These are phyloP conservation scores for Trematomus bernacchii DNA, from an alignment of 2,797 vertebrate genomes.

Conservation along the genomic window DNA sequence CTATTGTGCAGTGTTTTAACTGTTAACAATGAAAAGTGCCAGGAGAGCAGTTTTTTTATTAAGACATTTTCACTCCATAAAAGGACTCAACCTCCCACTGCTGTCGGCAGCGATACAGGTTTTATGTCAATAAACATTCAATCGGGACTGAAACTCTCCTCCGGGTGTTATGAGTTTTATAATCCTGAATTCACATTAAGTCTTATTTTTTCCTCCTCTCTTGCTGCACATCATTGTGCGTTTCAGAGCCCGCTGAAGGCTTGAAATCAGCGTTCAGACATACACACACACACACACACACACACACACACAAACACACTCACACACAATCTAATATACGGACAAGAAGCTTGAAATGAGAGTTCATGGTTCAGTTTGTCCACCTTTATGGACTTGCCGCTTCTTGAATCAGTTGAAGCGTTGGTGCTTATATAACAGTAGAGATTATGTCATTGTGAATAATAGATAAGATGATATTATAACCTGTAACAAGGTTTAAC, in stretches of 20 bases:
- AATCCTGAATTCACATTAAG: constrained; percentile 46
- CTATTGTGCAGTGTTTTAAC: constrained; percentile 10
- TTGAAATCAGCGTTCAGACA: constrained; percentile 47
- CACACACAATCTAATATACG: constrained; percentile 2
- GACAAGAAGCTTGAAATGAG: constrained; percentile 52
- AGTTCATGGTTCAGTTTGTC: constrained; percentile 50
- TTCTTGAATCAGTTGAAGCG: constrained; percentile 19
- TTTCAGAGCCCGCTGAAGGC: constrained; percentile 34
- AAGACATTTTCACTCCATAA: constrained; percentile 40
- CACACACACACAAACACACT: constrained; percentile 15
- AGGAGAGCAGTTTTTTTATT: constrained; percentile 52
- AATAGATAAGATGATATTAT: constrained; percentile 21
- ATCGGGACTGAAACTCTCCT: constrained; percentile 57
- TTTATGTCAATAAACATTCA: constrained; percentile 67
- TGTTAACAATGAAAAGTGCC: constrained; percentile 35
- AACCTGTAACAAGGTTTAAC: constrained; percentile 20
- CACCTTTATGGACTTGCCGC: constrained; percentile 23
- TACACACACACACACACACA: not conserved
- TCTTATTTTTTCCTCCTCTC: constrained; percentile 17
- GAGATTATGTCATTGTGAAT: constrained; percentile 29
- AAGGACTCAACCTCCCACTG: constrained; percentile 38
- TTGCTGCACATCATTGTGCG: constrained; percentile 24
- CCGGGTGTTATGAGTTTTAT: constrained; percentile 52
- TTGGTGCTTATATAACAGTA: not conserved
- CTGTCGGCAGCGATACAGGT: constrained; percentile 54